A percentile compares a stretch with the other conserved stretches of the same genome.
phyloP scores from a whole-genome alignment of 2,797 vertebrate genomes.

The Ammospiza maritima region DNA sequence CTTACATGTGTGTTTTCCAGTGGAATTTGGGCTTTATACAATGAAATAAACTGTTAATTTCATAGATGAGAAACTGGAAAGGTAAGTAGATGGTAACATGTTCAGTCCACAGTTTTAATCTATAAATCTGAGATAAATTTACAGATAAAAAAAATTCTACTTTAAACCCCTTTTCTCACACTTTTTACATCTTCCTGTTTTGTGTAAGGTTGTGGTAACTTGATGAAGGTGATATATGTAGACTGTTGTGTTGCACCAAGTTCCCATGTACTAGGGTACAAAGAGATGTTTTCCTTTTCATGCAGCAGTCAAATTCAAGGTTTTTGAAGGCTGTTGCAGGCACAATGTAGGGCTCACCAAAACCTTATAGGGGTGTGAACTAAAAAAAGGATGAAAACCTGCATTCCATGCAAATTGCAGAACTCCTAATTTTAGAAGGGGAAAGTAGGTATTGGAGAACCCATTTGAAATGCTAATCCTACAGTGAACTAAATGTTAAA shows the following conservation, averaged over 20 bases:
- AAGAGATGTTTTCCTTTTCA: not conserved
- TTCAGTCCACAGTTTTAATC: not conserved
- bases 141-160: rapidly evolving
- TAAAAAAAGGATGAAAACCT: not conserved
- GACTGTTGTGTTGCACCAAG: rapidly evolving
- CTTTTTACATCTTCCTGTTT: not conserved
- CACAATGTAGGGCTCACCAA: rapidly evolving
- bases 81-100: not conserved
- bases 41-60: not conserved
- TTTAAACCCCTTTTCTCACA: not conserved
- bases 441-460: not conserved
- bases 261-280: rapidly evolving
- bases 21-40: not conserved
- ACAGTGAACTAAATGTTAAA: not conserved
- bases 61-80: not conserved
- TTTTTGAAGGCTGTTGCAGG: not conserved
- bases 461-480: rapidly evolving
- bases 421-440: not conserved
- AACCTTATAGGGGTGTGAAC: not conserved
- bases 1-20: rapidly evolving
- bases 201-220: not conserved
- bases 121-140: not conserved
- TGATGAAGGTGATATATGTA: not conserved
- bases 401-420: not conserved
- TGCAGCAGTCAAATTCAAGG: not conserved